These are phyloP conservation scores for Gasterosteus aculeatus DNA, from an alignment of 2,113 vertebrate species.

Conservation along the genomic window DNA sequence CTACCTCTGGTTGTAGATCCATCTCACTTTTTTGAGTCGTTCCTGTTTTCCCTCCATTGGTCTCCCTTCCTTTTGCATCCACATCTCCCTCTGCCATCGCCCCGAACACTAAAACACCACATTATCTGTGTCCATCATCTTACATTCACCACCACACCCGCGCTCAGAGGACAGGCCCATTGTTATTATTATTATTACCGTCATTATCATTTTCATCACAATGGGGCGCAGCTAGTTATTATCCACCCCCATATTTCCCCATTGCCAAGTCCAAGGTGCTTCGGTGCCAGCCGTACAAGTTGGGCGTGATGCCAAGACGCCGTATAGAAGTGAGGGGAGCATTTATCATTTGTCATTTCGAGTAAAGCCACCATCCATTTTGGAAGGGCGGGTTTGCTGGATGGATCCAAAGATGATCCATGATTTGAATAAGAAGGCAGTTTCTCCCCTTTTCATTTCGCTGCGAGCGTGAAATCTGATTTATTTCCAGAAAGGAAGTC, in stretches of 20 bases:
- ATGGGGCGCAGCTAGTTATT: slow-evolving; percentile 67
- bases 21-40: slow-evolving; percentile 38
- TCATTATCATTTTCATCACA: slow-evolving; percentile 74
- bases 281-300: slow-evolving; percentile 57
- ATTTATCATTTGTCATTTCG: slow-evolving; percentile 64
- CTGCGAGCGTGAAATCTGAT: slow-evolving; percentile 50
- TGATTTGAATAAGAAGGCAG: slow-evolving; percentile 62
- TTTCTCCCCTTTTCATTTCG: slow-evolving; percentile 37
- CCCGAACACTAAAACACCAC: slow-evolving; percentile 43
- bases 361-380: slow-evolving; percentile 43
- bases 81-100: slow-evolving; percentile 33
- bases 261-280: slow-evolving; percentile 61
- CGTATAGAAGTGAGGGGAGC: slow-evolving; percentile 51
- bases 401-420: slow-evolving; percentile 49
- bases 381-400: slow-evolving; percentile 35
- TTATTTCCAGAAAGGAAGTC: slow-evolving; percentile 45
- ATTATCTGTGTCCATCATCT: slow-evolving; percentile 55
- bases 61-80: slow-evolving; percentile 33
- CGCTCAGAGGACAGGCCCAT: slow-evolving; percentile 62
- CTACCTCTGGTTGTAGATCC: slow-evolving; percentile 31
- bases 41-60: neutral
- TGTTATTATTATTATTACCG: slow-evolving; percentile 73
- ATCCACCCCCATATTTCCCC: slow-evolving; percentile 62
- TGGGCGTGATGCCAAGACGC: slow-evolving; percentile 66
- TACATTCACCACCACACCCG: slow-evolving; percentile 39